Base-by-base conservation (phyloP, 53 echinoderm and acorn worm genomes). In the Patiria pectinifera region DNA sequence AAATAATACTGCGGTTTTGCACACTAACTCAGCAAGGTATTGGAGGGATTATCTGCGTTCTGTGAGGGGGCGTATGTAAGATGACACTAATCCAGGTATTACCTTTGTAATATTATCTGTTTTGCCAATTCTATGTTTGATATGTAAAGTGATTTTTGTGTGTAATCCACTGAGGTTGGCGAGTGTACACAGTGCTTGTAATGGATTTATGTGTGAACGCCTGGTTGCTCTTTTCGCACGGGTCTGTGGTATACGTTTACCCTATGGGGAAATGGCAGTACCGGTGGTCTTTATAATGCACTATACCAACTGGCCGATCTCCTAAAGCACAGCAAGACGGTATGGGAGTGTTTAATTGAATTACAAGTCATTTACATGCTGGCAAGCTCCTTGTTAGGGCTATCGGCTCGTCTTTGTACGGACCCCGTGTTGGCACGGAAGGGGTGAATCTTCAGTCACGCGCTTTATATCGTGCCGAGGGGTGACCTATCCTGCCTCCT, bases 331-430 rank as follows among this genome's bases (percentile, higher is more conserved):
- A 80, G n/a, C 47, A 48, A 66, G 48, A 80, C 80, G 69, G 43
- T 14, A 63, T 2, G 80, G 25, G n/a, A 22, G 80, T 66, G 10
- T 44, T 6, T 90, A 90, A 90, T 90, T 90, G 81, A 80, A 81
- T 90, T 81, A 90, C 63, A 47, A 81, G 90, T 47, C 90, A 90
- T 90, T 90, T 90, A 90, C 82, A 82, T 80, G 90, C 69, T 90
- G 90, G 66, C 90, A 63, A 90, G 80, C 81, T 90, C 81, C 90
- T 90, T 80, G 90, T 81, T 90, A 76, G 78, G 60, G n/a, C 60
- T 26, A 90, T 90, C 90, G 90, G 90, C 80, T 80, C 69, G 90
- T 66, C 90, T 90, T 90, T 90, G 90, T 80, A 47, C 48, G 45
- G 81, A 23, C 69, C 80, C 35, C 35, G 69, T 18, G 46, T 90